Evolutionary conservation across 2,113 vertebrate genomes (phyloP).

Genomic region (Pygoscelis antarcticus): DNA sequence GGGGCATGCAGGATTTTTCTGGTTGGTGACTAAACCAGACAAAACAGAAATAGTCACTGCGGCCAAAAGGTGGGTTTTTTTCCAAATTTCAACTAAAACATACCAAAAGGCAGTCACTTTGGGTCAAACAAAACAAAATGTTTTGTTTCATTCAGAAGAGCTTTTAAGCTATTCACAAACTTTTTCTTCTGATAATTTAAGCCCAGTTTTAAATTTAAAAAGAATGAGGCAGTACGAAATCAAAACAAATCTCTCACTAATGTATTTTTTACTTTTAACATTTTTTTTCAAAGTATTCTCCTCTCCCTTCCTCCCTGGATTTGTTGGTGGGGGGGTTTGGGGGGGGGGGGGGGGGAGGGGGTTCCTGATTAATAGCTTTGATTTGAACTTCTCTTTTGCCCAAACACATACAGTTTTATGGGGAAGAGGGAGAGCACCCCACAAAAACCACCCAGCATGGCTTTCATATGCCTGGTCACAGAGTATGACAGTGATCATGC

Average conservation of each 20-base stretch:
- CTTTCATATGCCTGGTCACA: neutral
- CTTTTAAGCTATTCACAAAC: no score
- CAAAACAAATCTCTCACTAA: no score
- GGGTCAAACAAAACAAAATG: neutral
- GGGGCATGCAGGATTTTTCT: neutral
- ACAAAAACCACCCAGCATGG: neutral
- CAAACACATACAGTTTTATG: neutral
- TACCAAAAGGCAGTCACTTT: neutral
- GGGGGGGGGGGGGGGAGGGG: no score
- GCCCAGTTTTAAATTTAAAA: no score
- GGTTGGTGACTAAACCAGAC: neutral
- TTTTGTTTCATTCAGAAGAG: neutral
- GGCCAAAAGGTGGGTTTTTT: rapidly evolving
- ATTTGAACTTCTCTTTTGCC: neutral
- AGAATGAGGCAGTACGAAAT: no score
- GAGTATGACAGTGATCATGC: neutral
- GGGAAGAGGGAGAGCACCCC: neutral
- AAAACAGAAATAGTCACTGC: neutral
- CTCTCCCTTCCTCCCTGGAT: no score
- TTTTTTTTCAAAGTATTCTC: no score
- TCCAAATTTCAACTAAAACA: neutral
- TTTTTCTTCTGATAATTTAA: no score
- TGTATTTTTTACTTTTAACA: no score
- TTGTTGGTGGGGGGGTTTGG: no score
- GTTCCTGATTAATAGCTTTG: neutral